Evolutionary conservation across 2,888 invertebrate genomes (phyloP).

Genomic region (Abrostola triplasia): DNA sequence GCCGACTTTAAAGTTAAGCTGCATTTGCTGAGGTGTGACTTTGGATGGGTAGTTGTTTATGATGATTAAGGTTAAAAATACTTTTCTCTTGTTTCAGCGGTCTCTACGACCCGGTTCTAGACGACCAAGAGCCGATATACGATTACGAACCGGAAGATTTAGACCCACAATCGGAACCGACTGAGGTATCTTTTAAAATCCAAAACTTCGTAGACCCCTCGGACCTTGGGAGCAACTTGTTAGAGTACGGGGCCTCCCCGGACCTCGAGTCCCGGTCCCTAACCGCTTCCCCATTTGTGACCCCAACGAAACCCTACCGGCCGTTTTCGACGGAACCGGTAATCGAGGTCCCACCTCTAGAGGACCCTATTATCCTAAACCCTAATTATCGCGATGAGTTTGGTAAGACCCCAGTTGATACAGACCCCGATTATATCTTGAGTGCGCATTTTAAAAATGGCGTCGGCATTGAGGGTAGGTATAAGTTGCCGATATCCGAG

Average conservation of each 20-base stretch:
- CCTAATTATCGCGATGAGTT: constrained; percentile 74
- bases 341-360: constrained; percentile 70
- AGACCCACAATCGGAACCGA: constrained; percentile 78
- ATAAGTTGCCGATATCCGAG: constrained; percentile 77
- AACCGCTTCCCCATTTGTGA: constrained; percentile 71
- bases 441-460: constrained; percentile 25
- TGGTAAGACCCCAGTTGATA: constrained; percentile 53
- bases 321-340: constrained; percentile 79
- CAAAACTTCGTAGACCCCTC: constrained; percentile 62
- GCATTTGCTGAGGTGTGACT: background rate
- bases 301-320: constrained; percentile 71
- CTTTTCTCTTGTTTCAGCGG: constrained; percentile 71
- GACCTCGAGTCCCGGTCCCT: constrained; percentile 60
- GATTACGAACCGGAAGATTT: constrained; percentile 79
- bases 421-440: constrained; percentile 60
- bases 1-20: background rate
- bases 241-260: constrained; percentile 19
- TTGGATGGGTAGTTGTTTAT: background rate
- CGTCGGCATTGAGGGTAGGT: constrained; percentile 41
- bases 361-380: constrained; percentile 79
- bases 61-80: background rate
- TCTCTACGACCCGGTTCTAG: constrained; percentile 81
- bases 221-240: constrained; percentile 43
- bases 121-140: constrained; percentile 78
- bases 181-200: constrained; percentile 76